Conservation (phyloP, 2,888 invertebrate species). For the Itoplectis maculator region DNA sequence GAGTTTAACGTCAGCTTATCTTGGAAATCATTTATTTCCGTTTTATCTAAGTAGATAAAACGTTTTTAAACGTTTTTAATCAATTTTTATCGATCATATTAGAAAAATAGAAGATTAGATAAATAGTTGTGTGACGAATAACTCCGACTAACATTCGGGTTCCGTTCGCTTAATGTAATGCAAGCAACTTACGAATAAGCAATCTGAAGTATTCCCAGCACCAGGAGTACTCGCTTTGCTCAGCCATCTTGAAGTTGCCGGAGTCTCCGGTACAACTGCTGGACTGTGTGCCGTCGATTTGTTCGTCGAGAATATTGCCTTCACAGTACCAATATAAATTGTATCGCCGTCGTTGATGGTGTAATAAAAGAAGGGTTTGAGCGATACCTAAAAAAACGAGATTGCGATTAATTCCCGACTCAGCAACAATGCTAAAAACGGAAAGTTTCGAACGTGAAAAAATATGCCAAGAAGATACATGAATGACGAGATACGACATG, state of each 20-base stretch:
- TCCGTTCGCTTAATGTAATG: too few relatives aligned
- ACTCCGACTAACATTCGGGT: too few relatives aligned
- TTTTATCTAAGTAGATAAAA: too few relatives aligned
- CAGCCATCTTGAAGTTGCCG: constrained; percentile 2
- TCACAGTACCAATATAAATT: constrained; percentile 77
- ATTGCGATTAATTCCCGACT: background rate
- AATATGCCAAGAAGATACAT: background rate
- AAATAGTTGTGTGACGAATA: background rate
- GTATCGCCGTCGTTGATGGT: constrained; percentile 77
- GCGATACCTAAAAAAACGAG: constrained; percentile 73
- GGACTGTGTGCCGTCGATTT: background rate
- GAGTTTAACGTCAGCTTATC: too few relatives aligned
- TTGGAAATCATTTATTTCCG: background rate
- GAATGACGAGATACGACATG: background rate
- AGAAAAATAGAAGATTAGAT: background rate
- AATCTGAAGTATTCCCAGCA: background rate
- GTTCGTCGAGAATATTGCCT: constrained; percentile 71
- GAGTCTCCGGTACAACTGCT: constrained; percentile 69
- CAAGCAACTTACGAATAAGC: constrained; percentile 27
- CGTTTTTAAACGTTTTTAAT: too few relatives aligned
- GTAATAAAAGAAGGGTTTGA: constrained; percentile 78
- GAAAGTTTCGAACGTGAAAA: constrained; percentile 11
- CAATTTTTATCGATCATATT: background rate
- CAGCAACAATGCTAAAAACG: background rate
- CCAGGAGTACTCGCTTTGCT: background rate